Base-by-base conservation (phyloP, 2,797 vertebrate species). In the Myotis vivesi region DNA sequence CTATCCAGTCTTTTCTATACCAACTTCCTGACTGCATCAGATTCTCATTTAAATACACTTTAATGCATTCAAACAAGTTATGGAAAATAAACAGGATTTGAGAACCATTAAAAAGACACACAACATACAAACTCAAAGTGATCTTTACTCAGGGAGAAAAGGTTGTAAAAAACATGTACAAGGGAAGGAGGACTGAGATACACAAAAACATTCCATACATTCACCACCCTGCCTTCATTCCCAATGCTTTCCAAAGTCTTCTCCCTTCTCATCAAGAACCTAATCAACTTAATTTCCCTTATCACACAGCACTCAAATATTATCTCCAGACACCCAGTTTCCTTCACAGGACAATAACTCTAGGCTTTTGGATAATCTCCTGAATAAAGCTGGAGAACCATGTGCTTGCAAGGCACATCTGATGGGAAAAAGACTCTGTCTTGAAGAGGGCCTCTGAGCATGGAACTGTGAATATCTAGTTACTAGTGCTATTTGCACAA, bases 1-100 rank as follows among this genome's bases (percentile, higher is more conserved):
- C 85, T 94, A 92, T 25, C 8, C 0, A 86, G 15, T 16, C 73
- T 88, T 97, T 97, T 82, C 92, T 83, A 94, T 71, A 53, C 25
- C 0, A 8, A 76, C 66, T 92, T 97, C 73, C 87, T 94, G 86
- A 94, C 72, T 4, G 0, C 77, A 97, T 49, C 49, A 91, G 88
- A 96, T 97, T 91, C 92, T 96, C 94, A 97, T 96, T 86, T 94
- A 97, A 96, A 95, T 59, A 62, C 0, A 81, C 66, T 38, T 94
- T 83, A 94, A 94, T 3, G 19, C 71, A 97, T 90, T 95, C 72
- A 97, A 98, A 96, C 89, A 94, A 97, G 71, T 23, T 6, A 2
- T 62, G 81, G 85, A 92, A 75, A 96, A 96, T 88, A 62, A 86
- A n/a, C 33, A 68, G 30, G 30, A 97, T 90, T 96, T n/a, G 33